Base-by-base conservation (phyloP, 2,797 vertebrate genomes). In the Pantherophis alleghaniensis region DNA sequence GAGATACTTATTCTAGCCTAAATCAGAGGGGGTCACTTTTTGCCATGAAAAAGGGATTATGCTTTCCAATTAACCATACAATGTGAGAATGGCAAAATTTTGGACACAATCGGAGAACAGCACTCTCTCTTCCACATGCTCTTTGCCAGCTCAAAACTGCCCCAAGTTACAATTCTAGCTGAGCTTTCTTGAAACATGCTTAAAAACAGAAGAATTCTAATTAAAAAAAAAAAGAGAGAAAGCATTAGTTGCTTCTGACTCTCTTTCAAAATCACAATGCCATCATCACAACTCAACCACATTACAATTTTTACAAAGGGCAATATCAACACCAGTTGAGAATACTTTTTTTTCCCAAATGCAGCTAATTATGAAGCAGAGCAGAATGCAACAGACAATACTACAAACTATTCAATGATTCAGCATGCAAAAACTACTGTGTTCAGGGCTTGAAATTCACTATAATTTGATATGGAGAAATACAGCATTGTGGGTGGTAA, bases 381-480 rank as follows among this genome's bases (percentile, higher is more conserved):
- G 97, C 98, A 98, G 95, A 97, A 97, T 97, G 97, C 98, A 98
- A 98, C 97, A 98, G 97, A 98, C 98, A 98, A 96, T 97, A 98
- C 98, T 98, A 98, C 97, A 98, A 97, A 98, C 97, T 98, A 98
- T 94, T 97, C 98, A 98, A 97, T 97, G 98, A 98, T 97, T 97
- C 98, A 93, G 98, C 99, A 99, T 99, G 99, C 99, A 98, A 97
- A 96, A 96, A 98, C 98, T 98, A 98, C 95, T 96, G 95, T 91
- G 98, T 98, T 98, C 98, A 99, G 98, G 98, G 98, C 99, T 99
- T 99, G 98, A 99, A 98, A 98, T 98, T 98, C 97, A 98, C 98
- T 97, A 66, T 89, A 97, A 96, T 97, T 97, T 96, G 91, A 94
- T 96, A 96, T 95, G 95, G 96, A 95, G 91, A 63, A 95, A 96